Base-by-base conservation (phyloP, 2,888 invertebrate genomes). In the Alcis repandata region DNA sequence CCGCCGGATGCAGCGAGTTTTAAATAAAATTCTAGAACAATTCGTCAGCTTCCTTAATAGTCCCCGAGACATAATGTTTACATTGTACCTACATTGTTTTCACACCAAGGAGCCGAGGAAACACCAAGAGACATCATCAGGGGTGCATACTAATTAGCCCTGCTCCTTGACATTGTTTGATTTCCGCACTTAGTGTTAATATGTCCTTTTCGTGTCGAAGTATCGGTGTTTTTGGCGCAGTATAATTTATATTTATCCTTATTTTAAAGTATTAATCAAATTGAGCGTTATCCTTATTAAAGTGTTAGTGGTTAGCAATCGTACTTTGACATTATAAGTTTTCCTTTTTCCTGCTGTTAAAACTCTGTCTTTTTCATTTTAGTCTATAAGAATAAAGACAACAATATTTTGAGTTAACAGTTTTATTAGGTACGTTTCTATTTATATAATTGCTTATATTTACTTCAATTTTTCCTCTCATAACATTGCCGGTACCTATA, bases 161-260 rank as follows among this genome's bases (percentile, higher is more conserved):
- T 59, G 33, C 40, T 19, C 86, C 86, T 85, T 87, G 87, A 83
- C 87, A 85, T 83, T 85, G 79, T 85, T 86, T 79, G 70, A 60
- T 80, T 79, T 83, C 82, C 80, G 80, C 67, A 73, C 71, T 73
- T 63, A 64, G 71, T 67, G 67, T 69, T 67, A 72, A 70, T 59
- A 43, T 66, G 67, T 70, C 75, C 72, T 75, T 46, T 52, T 11
- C 10, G 11, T 60, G 54, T 75, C 46, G 17, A 51, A 40, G 38
- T 59, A 20, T 20, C 33, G 53, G 53, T 40, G 72, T 62, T 68
- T 46, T 61, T 52, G 43, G 20, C 22, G 27, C 19, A 15, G 15
- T 49, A 51, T 62, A 38, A 40, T 41, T 49, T 33, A 60, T 54
- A 3, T 13, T 36, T 38, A 40, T 58, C 48, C 48, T 48, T 20